A percentile compares a stretch with the other conserved stretches of the same genome.
Conservation (phyloP, 2,888 invertebrate species). For the Pyrocoelia pectoralis region DNA sequence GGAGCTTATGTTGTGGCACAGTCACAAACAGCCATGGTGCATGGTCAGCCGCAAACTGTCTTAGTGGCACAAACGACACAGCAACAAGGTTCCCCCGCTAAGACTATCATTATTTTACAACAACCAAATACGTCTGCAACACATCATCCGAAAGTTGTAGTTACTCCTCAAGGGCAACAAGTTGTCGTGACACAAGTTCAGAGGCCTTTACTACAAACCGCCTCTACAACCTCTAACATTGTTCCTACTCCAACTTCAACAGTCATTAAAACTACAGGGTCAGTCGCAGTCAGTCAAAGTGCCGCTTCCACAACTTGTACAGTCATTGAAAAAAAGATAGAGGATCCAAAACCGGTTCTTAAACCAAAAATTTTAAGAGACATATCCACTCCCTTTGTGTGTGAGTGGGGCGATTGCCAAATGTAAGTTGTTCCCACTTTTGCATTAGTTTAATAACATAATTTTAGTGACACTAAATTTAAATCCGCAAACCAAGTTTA, state of each 20-base stretch:
- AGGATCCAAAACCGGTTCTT: constrained; percentile 35
- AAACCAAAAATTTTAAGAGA: constrained; percentile 56
- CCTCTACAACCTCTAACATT: constrained; percentile 61
- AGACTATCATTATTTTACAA: constrained; percentile 76
- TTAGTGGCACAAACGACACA: constrained; percentile 73
- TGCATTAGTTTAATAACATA: constrained; percentile 17
- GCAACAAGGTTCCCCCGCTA: constrained; percentile 70
- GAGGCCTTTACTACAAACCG: constrained; percentile 62
- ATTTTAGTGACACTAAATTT: constrained; percentile 68
- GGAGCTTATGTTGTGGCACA: constrained; percentile 72
- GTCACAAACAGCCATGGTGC: constrained; percentile 67
- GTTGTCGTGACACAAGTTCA: constrained; percentile 70
- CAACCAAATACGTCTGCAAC: constrained; percentile 59
- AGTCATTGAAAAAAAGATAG: constrained; percentile 46
- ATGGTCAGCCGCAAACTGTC: constrained; percentile 70
- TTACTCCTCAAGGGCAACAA: constrained; percentile 74
- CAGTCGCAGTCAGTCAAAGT: constrained; percentile 43
- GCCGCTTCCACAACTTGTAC: constrained; percentile 38
- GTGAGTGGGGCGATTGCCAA: constrained; percentile 94
- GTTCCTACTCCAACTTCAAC: constrained; percentile 57
- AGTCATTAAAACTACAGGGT: constrained; percentile 47
- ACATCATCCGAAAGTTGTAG: constrained; percentile 66
- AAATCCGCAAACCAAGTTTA: constrained; percentile 81
- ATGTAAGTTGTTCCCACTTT: constrained; percentile 60
- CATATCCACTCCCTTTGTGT: constrained; percentile 70